Percentiles rank a stretch among this genome's conserved stretches.
Evolutionary conservation across 1,140 invertebrate genomes (phyloP).

Genomic region (Frieseomelitta varia): DNA sequence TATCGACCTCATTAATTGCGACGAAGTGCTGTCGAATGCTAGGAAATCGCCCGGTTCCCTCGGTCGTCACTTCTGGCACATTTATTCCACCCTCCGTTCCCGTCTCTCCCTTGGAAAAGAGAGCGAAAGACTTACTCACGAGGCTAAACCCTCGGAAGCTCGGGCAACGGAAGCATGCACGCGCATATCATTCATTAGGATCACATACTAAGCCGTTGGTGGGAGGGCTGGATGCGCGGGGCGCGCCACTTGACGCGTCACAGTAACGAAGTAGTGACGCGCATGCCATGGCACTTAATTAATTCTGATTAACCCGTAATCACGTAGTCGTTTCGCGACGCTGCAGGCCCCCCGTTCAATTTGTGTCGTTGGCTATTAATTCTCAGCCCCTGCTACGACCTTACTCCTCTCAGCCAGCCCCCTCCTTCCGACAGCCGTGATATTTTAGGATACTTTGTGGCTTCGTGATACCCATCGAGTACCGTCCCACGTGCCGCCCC

Average conservation of each 20-base stretch:
- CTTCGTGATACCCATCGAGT: conserved; percentile 47
- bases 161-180: conserved; percentile 69
- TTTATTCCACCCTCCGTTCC: conserved; percentile 43
- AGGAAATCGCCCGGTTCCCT: conserved; percentile 12
- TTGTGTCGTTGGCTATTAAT: conserved; percentile 80
- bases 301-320: conserved; percentile 83
- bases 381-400: conserved; percentile 59
- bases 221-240: conserved; percentile 59
- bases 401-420: neutral
- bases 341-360: conserved; percentile 76
- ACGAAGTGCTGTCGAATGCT: neutral
- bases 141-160: conserved; percentile 57
- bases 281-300: conserved; percentile 81
- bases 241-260: conserved; percentile 79
- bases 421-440: conserved; percentile 27
- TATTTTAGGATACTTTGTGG: conserved; percentile 60
- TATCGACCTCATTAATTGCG: too few species aligned
- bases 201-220: conserved; percentile 51
- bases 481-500: conserved; percentile 37
- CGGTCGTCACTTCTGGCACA: conserved; percentile 52
- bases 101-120: neutral
- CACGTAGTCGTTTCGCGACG: conserved; percentile 79
- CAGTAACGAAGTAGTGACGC: conserved; percentile 82
- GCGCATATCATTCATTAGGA: conserved; percentile 81
- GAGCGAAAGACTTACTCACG: conserved; percentile 45